phyloP scores from a whole-genome alignment of 2,113 vertebrate genomes.

The Rhinopomastus cyanomelas region DNA sequence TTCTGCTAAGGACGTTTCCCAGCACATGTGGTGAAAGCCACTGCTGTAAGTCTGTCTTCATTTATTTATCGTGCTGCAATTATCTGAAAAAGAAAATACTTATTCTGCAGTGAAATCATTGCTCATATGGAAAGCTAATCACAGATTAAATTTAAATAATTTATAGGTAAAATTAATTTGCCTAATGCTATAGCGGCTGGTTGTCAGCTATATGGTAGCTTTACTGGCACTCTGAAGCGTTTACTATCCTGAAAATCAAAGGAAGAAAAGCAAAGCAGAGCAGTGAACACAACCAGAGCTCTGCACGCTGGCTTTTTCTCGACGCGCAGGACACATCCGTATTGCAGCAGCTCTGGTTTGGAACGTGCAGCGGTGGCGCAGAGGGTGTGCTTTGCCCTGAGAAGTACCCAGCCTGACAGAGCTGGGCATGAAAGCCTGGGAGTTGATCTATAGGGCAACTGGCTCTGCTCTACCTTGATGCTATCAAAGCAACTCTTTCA shows the following conservation, averaged over 20 bases:
- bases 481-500: neutral
- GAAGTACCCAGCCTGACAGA: neutral
- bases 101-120: slow-evolving; percentile 58
- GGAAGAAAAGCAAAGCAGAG: neutral
- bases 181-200: neutral
- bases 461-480: neutral
- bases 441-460: neutral
- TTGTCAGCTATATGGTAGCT: slow-evolving; percentile 32
- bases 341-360: neutral
- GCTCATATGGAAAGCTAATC: slow-evolving; percentile 46
- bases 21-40: slow-evolving; percentile 42
- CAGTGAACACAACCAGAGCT: neutral
- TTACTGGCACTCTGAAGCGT: slow-evolving; percentile 39
- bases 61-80: slow-evolving; percentile 76
- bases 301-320: neutral
- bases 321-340: neutral
- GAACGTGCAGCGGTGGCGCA: neutral
- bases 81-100: slow-evolving; percentile 69
- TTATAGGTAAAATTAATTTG: slow-evolving; percentile 73
- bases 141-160: slow-evolving; percentile 75
- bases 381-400: neutral
- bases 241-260: neutral
- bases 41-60: slow-evolving; percentile 70
- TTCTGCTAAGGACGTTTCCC: slow-evolving; percentile 61
- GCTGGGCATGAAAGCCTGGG: neutral